These are phyloP conservation scores for Sebastes umbrosus DNA, from an alignment of 2,797 vertebrate genomes.

Conservation along the genomic window DNA sequence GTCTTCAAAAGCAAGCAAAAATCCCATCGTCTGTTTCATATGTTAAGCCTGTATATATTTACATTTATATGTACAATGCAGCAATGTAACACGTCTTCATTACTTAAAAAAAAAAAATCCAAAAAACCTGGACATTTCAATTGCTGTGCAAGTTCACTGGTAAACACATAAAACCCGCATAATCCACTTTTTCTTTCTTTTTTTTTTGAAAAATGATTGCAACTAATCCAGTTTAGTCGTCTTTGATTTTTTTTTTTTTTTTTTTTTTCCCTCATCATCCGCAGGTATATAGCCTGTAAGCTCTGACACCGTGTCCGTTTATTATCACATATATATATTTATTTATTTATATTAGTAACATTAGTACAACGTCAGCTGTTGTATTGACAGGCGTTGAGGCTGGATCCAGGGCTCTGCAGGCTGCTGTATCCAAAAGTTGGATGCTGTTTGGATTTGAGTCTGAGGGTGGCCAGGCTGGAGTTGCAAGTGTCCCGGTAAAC, in stretches of 20 bases:
- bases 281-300: conserved; percentile 46
- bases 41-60: conserved; percentile 70
- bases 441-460: conserved; percentile 99
- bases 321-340: conserved; percentile 26
- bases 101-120: conserved; percentile 67
- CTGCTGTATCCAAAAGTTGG: conserved; percentile 95
- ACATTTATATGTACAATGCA: conserved; percentile 79
- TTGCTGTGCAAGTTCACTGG: conserved; percentile 88
- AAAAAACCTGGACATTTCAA: conserved; percentile 79
- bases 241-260: conserved; percentile 18
- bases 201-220: conserved; percentile 81
- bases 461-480: conserved; percentile 94
- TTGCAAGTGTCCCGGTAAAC: conserved; percentile 99
- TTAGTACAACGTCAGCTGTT: conserved; percentile 90
- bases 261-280: conserved; percentile 18
- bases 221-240: conserved; percentile 89
- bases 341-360: conserved; percentile 2
- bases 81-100: conserved; percentile 80
- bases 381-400: conserved; percentile 97
- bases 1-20: conserved; percentile 56
- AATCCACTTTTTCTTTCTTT: conserved; percentile 78
- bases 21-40: conserved; percentile 63
- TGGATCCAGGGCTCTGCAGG: conserved; percentile 92
- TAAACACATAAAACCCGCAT: conserved; percentile 91
- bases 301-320: conserved; percentile 53